These are phyloP conservation scores for Diorhabda elongata DNA, from an alignment of 1,140 invertebrate species.

Conservation along the genomic window DNA sequence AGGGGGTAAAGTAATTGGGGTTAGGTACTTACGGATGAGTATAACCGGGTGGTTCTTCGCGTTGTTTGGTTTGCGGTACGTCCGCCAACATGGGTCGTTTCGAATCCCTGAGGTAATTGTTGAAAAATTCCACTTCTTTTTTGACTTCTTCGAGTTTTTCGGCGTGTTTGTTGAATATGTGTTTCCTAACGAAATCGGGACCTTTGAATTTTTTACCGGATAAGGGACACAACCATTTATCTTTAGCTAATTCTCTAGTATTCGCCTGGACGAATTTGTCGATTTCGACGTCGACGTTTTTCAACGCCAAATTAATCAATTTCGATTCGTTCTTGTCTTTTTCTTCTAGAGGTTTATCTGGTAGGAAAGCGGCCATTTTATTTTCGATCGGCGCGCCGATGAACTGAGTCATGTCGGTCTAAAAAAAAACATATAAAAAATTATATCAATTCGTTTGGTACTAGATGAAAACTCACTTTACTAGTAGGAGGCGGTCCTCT, in stretches of 20 bases:
- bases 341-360: constrained; percentile 51
- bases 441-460: neutral
- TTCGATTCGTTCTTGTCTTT: constrained; percentile 44
- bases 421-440: constrained; percentile 17
- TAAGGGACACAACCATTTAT: constrained; percentile 97
- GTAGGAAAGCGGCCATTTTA: constrained; percentile 86
- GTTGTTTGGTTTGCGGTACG: constrained; percentile 58
- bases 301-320: constrained; percentile 55
- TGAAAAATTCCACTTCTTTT: constrained; percentile 96
- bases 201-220: constrained; percentile 99
- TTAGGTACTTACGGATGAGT: constrained; percentile 46
- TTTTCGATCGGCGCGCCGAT: constrained; percentile 56
- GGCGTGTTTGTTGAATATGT: constrained; percentile 95
- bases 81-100: constrained; percentile 92
- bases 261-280: constrained; percentile 93
- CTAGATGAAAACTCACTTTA: constrained; percentile 31
- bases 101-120: constrained; percentile 94
- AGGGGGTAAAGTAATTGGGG: neutral
- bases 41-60: constrained; percentile 51
- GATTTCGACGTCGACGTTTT: constrained; percentile 83
- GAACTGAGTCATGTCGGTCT: constrained; percentile 46
- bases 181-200: constrained; percentile 97
- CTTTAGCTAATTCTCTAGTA: constrained; percentile 91
- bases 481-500: constrained; percentile 77
- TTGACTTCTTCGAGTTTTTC: constrained; percentile 97